Evolutionary conservation across 2,113 vertebrate genomes (phyloP).

Genomic region (Nothoprocta pentlandii): DNA sequence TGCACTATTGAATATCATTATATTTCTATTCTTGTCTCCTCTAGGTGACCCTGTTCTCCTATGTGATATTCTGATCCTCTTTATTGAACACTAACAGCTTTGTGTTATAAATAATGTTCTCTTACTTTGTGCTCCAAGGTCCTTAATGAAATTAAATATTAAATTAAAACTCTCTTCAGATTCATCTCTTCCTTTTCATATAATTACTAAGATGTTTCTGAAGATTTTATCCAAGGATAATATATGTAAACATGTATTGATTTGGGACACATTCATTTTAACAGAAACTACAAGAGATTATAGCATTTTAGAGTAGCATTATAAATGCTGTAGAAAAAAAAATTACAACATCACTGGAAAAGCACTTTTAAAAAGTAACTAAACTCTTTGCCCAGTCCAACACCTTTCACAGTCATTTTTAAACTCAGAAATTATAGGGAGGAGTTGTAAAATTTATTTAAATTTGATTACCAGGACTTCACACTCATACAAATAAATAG

Average conservation of each 20-base stretch:
- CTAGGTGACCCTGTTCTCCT: constrained; percentile 38
- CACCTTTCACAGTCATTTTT: neutral
- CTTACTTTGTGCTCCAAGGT: constrained; percentile 60
- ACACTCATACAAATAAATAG: neutral
- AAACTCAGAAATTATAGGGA: neutral
- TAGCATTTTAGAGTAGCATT: neutral
- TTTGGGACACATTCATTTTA: neutral
- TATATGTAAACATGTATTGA: constrained; percentile 22
- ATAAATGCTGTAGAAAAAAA: neutral
- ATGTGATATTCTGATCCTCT: constrained; percentile 16
- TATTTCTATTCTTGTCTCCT: constrained; percentile 40
- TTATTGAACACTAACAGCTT: constrained; percentile 39
- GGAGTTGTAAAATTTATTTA: neutral
- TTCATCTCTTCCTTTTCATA: constrained; percentile 57
- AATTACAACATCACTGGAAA: neutral
- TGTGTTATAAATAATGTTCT: constrained; percentile 71
- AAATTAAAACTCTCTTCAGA: constrained; percentile 70
- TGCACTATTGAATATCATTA: constrained; percentile 13
- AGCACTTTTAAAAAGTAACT: neutral
- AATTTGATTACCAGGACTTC: neutral
- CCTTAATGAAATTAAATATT: constrained; percentile 71
- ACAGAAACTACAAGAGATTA: constrained; percentile 17
- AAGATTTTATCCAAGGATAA: constrained; percentile 45
- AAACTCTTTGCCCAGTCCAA: neutral
- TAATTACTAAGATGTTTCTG: constrained; percentile 53